Evolutionary conservation across 2,888 invertebrate genomes (phyloP).

Genomic region (Eubasilissa splendida): DNA sequence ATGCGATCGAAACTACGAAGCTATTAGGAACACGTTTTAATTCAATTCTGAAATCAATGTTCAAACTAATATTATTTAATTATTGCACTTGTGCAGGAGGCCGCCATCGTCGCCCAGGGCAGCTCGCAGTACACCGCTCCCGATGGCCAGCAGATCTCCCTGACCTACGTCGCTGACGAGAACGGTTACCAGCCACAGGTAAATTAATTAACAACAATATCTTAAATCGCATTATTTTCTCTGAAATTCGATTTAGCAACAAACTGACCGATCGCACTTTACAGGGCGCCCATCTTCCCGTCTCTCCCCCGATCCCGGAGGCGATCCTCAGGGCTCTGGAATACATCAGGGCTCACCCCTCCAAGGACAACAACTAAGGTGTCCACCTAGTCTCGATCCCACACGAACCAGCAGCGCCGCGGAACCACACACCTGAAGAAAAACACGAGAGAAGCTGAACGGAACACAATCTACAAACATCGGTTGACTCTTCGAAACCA

Average conservation of each 20-base stretch:
- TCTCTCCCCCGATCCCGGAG: slow-evolving; percentile 68
- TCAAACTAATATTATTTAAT: background rate
- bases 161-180: slow-evolving; percentile 71
- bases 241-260: background rate
- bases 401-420: slow-evolving; percentile 16
- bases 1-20: background rate
- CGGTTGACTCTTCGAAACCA: too few relatives aligned
- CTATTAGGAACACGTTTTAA: background rate
- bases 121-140: slow-evolving; percentile 71
- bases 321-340: slow-evolving; percentile 70
- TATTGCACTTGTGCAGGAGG: background rate
- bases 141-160: slow-evolving; percentile 67
- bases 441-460: too few relatives aligned
- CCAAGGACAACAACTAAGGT: slow-evolving; percentile 37
- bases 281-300: slow-evolving; percentile 62
- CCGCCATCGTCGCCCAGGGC: slow-evolving; percentile 39
- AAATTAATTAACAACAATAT: background rate
- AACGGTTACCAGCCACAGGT: slow-evolving; percentile 38
- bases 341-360: slow-evolving; percentile 68
- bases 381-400: slow-evolving; percentile 9
- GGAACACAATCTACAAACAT: too few relatives aligned
- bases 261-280: background rate
- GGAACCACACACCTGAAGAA: slow-evolving; percentile 1
- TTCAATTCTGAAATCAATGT: background rate
- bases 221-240: background rate